Percentiles rank a stretch among this genome's conserved stretches.
Conservation (phyloP, 2,113 vertebrate genomes). For the Gulo gulo region DNA sequence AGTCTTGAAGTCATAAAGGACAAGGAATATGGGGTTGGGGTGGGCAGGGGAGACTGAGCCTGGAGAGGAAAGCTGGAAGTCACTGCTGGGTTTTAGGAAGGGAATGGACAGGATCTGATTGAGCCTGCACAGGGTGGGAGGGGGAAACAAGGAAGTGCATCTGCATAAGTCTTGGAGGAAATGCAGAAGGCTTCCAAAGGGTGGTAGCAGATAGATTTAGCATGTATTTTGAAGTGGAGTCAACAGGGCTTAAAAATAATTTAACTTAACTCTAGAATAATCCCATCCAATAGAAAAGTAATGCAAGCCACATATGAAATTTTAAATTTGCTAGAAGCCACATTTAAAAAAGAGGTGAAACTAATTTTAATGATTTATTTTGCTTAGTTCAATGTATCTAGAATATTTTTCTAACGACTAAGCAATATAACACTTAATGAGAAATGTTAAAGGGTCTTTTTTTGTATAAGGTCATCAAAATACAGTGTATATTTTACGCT, state of each 20-base stretch:
- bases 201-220: not conserved
- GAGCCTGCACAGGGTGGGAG: accelerated
- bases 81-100: not conserved
- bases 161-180: not conserved
- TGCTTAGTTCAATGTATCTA: not conserved
- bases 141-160: not conserved
- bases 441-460: not conserved
- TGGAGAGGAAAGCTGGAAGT: not conserved
- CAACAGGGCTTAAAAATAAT: not conserved
- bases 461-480: not conserved
- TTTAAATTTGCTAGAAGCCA: not conserved
- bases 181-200: not conserved
- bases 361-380: not conserved
- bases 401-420: not conserved
- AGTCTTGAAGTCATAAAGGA: not conserved
- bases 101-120: not conserved
- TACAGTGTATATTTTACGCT: not conserved
- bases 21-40: not conserved
- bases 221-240: not conserved
- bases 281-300: not conserved
- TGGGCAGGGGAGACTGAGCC: not conserved
- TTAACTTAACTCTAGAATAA: not conserved
- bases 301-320: not conserved
- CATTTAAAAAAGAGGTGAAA: not conserved
- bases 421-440: not conserved